These are phyloP conservation scores for Ernsta delagoae DNA, from an alignment of 2,888 invertebrate species.

Conservation along the genomic window DNA sequence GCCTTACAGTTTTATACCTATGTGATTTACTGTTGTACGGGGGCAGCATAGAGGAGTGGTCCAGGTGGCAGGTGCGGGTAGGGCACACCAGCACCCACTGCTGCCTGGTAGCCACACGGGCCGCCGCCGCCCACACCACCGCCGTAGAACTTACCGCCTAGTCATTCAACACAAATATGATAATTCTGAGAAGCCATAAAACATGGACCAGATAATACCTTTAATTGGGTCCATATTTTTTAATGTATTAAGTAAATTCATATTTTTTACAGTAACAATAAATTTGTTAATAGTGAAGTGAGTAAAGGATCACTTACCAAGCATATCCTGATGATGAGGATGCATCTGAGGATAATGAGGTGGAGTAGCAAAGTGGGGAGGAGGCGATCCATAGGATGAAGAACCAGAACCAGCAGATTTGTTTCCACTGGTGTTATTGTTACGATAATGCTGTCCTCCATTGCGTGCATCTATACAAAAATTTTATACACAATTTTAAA, in stretches of 20 bases:
- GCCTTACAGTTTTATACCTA: constrained; percentile 17
- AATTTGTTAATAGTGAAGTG: too few relatives aligned
- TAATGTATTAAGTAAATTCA: too few relatives aligned
- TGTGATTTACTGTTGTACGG: constrained; percentile 89
- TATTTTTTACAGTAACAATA: too few relatives aligned
- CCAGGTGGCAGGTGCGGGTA: constrained; percentile 86
- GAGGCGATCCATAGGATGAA: constrained; percentile 79
- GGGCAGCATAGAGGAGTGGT: constrained; percentile 85
- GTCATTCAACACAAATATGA: not conserved
- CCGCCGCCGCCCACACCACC: constrained; percentile 85
- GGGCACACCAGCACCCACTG: constrained; percentile 82
- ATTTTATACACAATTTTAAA: not conserved
- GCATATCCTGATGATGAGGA: constrained; percentile 81
- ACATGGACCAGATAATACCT: too few relatives aligned
- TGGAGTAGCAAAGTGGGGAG: constrained; percentile 77
- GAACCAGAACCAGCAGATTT: constrained; percentile 70
- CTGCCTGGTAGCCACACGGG: constrained; percentile 87
- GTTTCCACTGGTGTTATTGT: constrained; percentile 66
- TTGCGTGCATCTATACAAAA: constrained; percentile 63
- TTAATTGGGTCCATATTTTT: too few relatives aligned
- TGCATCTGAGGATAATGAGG: constrained; percentile 79
- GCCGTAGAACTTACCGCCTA: constrained; percentile 90
- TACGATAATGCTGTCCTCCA: constrained; percentile 73
- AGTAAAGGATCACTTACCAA: constrained; percentile 56
- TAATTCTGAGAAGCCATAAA: too few relatives aligned